Conservation (phyloP, 2,888 invertebrate species). For the Leucophenga maculata region DNA sequence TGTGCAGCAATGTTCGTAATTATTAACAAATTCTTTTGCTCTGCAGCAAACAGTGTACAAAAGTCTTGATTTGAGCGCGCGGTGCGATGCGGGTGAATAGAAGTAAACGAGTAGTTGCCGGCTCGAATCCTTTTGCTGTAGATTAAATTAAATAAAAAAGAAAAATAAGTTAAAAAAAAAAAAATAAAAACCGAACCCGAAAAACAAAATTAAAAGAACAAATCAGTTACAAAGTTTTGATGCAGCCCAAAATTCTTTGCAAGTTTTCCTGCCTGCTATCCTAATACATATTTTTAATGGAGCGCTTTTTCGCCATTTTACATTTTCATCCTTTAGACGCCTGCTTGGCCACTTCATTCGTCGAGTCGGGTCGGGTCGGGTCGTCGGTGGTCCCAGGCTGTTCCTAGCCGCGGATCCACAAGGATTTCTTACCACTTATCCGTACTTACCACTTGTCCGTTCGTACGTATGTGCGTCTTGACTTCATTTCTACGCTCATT, state of each 20-base stretch:
- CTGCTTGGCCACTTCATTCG: not conserved
- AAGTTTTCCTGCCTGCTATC: constrained; percentile 5
- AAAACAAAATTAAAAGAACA: constrained; percentile 52
- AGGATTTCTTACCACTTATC: constrained; percentile 15
- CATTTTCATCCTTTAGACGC: constrained; percentile 1
- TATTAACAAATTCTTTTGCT: constrained; percentile 28
- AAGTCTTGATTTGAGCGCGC: not conserved
- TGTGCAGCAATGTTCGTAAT: constrained; percentile 26
- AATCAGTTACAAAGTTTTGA: constrained; percentile 54
- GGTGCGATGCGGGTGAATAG: not conserved
- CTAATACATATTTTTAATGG: constrained; percentile 28
- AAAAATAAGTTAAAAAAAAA: constrained; percentile 31
- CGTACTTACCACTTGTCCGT: not conserved
- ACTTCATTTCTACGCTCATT: constrained; percentile 65
- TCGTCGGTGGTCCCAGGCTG: not conserved
- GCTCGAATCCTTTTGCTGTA: constrained; percentile 42
- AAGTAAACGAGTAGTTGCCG: constrained; percentile 4
- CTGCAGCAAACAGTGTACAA: not conserved
- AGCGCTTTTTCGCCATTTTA: constrained; percentile 16
- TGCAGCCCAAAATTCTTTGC: constrained; percentile 22
- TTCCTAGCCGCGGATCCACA: not conserved
- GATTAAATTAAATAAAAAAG: constrained; percentile 64
- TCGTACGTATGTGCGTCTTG: not conserved
- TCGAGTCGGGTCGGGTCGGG: no score
- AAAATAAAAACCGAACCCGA: not conserved